Evolutionary conservation across 2,797 vertebrate species (phyloP), one percentile per base, ranked within the genome.

Genomic region (Acipenser transmontanus): DNA sequence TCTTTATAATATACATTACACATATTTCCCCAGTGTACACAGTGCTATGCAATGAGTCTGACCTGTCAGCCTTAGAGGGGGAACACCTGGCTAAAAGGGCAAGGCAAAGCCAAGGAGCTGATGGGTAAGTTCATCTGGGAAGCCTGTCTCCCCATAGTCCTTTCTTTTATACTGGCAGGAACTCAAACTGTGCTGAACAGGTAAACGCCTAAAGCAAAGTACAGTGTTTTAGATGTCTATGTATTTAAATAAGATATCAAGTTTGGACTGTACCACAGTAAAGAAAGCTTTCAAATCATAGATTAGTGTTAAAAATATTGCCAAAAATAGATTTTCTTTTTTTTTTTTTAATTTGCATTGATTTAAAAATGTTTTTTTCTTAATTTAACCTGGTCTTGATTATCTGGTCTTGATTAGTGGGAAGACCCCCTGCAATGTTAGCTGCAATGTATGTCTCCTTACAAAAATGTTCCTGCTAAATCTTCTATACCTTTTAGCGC

Each of bases 11-110:
- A 34, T 34, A 4, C 2, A 34, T 34, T 34, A 34, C 34, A 34
- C 34, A 34, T 34, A 34, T 34, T 34, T 34, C 34, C 81, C 7
- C 70, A 99, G 96, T 93, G 17, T 92, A 97, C 73, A 87, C 71
- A 13, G 76, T 86, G 11, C 85, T 97, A 72, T 85, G 79, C 59
- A 85, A 74, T 66, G 92, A 95, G 62, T 83, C 86, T 61, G 86
- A 79, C 34, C 68, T 91, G 50, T 77, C 77, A 34, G 70, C 63
- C 34, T 73, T 93, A 74, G 94, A 98, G 74, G 87, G 78, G 72
- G 87, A 88, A 67, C 93, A 95, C 69, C 64, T 93, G 77, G 82
- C 91, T 13, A 98, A 98, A 87, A 92, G 87, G 84, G 86, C 91
- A 69, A 91, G 89, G 69, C 83, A 78, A 61, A 84, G 66, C 59